Evolutionary conservation across 2,888 invertebrate species (phyloP), one percentile per base, ranked within the genome.

Genomic region (Eilema depressum): DNA sequence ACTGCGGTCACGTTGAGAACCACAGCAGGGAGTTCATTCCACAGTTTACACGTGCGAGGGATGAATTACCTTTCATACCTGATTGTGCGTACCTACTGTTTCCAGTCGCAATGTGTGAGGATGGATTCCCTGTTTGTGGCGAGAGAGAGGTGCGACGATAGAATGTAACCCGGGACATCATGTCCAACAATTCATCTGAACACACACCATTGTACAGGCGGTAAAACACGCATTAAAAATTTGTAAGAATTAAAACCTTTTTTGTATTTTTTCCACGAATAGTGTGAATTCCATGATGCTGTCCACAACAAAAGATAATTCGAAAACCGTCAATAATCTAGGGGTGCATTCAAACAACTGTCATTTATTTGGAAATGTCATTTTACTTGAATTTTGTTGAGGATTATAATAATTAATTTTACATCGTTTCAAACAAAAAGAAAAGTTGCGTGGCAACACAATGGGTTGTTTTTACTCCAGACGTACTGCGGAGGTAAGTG

Each of bases 381-480:
- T 88, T 93, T 92, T 93, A 91, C 84, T 89, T 84, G 78, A 82
- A 75, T 84, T 88, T 86, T 87, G 89, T 89, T 90, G 87, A 86
- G 85, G 80, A 82, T 87, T 87, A 87, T 88, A 86, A 85, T 86
- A 86, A 85, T 85, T 85, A 84, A 83, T 84, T 81, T 81, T 85
- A 81, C 68, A 83, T 73, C 72, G 76, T 83, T 66, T 68, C 73
- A 30, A 81, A 70, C 67, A 68, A 68, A 69, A 71, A 63, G 63
- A 59, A 78, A 78, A 78, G 74, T 85, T 78, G 82, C 79, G 86
- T 84, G 78, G 79, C 76, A 68, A 76, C 77, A 86, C 76, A 79
- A 95, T 95, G 95, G 95, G 95, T 81, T 95, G 95, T 82, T 87
- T 94, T 81, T 91, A 86, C 81, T 92, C 94, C 64, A 92, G 85